Evolutionary conservation across 2,888 invertebrate genomes (phyloP), one percentile per base, ranked within the genome.

Genomic region (Nudaria mundana): DNA sequence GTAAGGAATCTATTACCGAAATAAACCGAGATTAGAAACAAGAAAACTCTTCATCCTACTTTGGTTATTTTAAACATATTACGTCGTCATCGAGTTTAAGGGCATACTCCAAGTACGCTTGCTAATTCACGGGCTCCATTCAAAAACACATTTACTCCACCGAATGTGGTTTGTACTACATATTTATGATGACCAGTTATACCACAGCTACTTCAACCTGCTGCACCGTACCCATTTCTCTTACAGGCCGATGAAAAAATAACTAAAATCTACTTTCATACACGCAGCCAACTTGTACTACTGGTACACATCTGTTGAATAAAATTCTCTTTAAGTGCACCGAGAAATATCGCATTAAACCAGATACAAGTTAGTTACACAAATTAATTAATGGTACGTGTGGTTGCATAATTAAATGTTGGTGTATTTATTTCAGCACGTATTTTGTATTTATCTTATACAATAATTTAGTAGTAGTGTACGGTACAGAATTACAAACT

Each of bases 301-400:
- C 60, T 56, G 32, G 8, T 7, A 10, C 10, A 20, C 10, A 5
- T 6, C 6, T 47, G 16, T 10, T 0, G 1, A 2, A 22, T 35
- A 28, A 5, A 2, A 3, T 3, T 15, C 22, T 18, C 39, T 37
- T 31, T 45, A 38, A 54, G 48, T 61, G 58, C 52, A 55, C 35
- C 48, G 47, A 48, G 46, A 46, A 55, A 53, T 57, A 56, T 58
- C 44, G 53, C 47, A 63, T 62, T 63, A 53, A 44, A 48, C 50
- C 49, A 57, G 49, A 46, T 44, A 56, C 49, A 53, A 58, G 46
- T 62, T 67, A 52, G 60, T 56, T 48, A 60, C 56, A 64, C 58
- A 65, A 71, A 75, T 71, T 64, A 72, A 72, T 69, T 65, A 71
- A 68, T 69, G 58, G 59, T 50, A 59, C 66, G 56, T 58, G 63